These are phyloP conservation scores for Panurus biarmicus DNA, from an alignment of 2,113 vertebrate species.

Conservation along the genomic window DNA sequence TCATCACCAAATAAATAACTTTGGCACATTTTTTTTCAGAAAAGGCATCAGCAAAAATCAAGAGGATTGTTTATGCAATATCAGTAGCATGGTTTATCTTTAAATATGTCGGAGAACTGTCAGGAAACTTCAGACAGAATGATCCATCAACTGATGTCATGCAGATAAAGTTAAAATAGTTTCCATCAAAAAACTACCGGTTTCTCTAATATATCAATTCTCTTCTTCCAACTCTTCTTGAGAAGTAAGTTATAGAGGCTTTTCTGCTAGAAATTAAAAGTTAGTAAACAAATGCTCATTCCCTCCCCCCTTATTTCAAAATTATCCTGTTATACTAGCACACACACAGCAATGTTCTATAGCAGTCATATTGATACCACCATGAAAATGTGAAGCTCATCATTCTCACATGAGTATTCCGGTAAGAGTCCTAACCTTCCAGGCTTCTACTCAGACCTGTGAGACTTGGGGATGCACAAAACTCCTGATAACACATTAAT, in stretches of 20 bases:
- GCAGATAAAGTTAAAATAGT: neutral
- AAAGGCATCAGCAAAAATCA: neutral
- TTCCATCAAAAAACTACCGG: neutral
- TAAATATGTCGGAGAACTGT: neutral
- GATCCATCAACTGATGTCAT: neutral
- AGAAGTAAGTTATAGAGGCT: neutral
- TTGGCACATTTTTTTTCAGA: neutral
- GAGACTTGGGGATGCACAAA: neutral
- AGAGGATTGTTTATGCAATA: neutral
- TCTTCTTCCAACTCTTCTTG: neutral
- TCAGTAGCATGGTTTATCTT: neutral
- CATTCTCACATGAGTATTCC: neutral
- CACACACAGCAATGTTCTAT: fast-evolving
- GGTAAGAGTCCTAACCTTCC: neutral
- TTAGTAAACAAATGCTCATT: neutral
- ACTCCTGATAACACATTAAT: neutral
- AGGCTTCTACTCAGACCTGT: neutral
- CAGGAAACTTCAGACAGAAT: neutral
- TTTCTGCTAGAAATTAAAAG: neutral
- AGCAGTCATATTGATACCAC: neutral
- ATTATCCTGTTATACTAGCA: neutral
- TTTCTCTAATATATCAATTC: neutral
- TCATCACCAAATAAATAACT: neutral
- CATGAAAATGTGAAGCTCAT: neutral
- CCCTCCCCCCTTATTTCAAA: neutral